phyloP scores from a whole-genome alignment of 2,797 vertebrate species.

The Lophotriccus pileatus region DNA sequence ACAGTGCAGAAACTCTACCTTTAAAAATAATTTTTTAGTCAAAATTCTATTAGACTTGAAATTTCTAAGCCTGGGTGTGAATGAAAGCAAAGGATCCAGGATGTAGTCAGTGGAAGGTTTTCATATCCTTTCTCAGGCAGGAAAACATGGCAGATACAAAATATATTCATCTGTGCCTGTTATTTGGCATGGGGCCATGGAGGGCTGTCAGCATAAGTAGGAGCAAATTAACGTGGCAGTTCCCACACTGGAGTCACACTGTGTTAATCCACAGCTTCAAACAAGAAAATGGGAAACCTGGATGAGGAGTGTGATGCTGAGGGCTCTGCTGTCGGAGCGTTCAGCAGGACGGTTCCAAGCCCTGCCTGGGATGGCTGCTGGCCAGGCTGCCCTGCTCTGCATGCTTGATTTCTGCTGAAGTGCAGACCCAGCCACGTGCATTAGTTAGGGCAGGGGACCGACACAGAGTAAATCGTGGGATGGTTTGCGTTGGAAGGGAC shows the following conservation, averaged over 20 bases:
- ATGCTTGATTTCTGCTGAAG: not conserved
- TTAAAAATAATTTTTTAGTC: not conserved
- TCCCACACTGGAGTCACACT: not conserved
- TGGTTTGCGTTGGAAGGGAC: not conserved
- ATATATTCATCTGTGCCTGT: not conserved
- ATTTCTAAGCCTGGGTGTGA: not conserved
- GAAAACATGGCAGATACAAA: not conserved
- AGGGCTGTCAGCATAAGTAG: not conserved
- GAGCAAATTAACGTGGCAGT: slow-evolving; percentile 2
- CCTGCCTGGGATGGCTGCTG: not conserved
- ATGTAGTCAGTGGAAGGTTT: not conserved
- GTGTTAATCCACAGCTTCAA: slow-evolving; percentile 14
- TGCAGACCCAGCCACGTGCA: not conserved
- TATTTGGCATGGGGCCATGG: not conserved
- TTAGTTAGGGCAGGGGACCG: not conserved
- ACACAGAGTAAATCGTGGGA: not conserved
- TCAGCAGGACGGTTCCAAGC: not conserved
- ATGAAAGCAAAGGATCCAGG: not conserved
- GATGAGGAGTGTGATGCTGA: not conserved
- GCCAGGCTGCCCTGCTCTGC: not conserved
- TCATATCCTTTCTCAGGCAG: not conserved
- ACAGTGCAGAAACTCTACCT: not conserved
- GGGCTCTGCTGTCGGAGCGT: not conserved
- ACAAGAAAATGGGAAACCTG: not conserved
- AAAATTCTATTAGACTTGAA: not conserved